Percentiles rank a stretch among this genome's conserved stretches.
phyloP scores from a whole-genome alignment of 1,140 invertebrate species.

The Leptinotarsa lineolata region DNA sequence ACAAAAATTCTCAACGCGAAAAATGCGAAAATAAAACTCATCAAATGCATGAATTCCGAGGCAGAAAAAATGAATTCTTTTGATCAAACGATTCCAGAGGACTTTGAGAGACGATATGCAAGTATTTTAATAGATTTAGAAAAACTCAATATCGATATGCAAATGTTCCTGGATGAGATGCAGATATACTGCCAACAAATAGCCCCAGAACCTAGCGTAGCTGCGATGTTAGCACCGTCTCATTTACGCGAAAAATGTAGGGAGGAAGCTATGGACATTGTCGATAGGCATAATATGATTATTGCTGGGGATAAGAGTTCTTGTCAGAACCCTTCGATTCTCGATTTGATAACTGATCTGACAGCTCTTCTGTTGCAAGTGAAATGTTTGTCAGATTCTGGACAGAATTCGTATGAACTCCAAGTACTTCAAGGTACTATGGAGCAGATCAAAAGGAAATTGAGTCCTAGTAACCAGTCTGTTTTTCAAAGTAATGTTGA shows the following conservation, averaged over 20 bases:
- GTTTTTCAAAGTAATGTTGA: slow-evolving; percentile 90
- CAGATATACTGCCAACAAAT: slow-evolving; percentile 86
- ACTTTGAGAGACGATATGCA: slow-evolving; percentile 91
- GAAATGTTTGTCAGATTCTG: slow-evolving; percentile 87
- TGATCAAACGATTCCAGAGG: slow-evolving; percentile 74
- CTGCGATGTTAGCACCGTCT: slow-evolving; percentile 84
- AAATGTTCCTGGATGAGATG: slow-evolving; percentile 82
- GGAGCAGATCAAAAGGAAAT: slow-evolving; percentile 81
- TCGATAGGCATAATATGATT: slow-evolving; percentile 73
- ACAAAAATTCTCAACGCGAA: slow-evolving; percentile 86
- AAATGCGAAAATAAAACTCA: slow-evolving; percentile 75
- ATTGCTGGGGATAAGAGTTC: slow-evolving; percentile 60
- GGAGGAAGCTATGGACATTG: slow-evolving; percentile 81
- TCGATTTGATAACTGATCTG: slow-evolving; percentile 83
- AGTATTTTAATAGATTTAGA: slow-evolving; percentile 88
- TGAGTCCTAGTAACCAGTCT: slow-evolving; percentile 77
- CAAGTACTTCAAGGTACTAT: slow-evolving; percentile 92
- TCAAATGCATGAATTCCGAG: slow-evolving; percentile 88
- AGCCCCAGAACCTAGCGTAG: slow-evolving; percentile 84
- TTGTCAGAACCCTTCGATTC: slow-evolving; percentile 64
- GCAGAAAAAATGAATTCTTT: slow-evolving; percentile 86
- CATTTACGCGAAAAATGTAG: slow-evolving; percentile 84
- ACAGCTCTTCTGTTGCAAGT: slow-evolving; percentile 92
- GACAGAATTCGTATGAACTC: slow-evolving; percentile 88
- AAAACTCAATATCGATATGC: slow-evolving; percentile 86